Conservation (phyloP, 2,113 vertebrate genomes). For the Typhlomys cinereus region DNA sequence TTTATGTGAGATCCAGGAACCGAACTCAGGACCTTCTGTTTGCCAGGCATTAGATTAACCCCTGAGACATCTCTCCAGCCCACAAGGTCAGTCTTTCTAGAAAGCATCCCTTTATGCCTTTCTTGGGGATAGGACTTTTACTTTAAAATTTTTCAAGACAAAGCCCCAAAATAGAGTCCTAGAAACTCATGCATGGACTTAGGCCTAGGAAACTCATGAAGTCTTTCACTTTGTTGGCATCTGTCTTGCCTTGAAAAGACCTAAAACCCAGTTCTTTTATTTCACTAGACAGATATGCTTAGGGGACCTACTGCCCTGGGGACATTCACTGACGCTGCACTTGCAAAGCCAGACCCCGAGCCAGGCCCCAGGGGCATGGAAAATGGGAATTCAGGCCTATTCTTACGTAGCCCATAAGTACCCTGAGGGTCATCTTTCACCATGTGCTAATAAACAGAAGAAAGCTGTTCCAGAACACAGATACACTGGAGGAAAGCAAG, state of each 20-base stretch:
- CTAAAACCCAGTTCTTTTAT: background rate
- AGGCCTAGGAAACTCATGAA: background rate
- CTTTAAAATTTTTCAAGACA: conserved; percentile 17
- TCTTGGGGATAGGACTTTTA: background rate
- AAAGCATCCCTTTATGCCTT: background rate
- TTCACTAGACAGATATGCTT: background rate
- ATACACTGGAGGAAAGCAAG: background rate
- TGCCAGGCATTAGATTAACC: too few relatives aligned
- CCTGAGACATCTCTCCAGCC: too few relatives aligned
- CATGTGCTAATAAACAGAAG: background rate
- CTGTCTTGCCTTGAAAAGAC: background rate
- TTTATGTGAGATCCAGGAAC: too few relatives aligned
- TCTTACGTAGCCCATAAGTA: background rate
- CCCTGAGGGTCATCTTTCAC: background rate
- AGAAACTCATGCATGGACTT: background rate
- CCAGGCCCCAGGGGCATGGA: background rate
- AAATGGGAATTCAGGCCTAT: background rate
- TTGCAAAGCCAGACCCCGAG: background rate
- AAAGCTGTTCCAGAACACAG: conserved; percentile 51
- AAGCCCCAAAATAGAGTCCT: background rate
- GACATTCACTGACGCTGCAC: background rate
- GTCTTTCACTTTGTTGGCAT: background rate
- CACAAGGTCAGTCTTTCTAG: conserved; percentile 12
- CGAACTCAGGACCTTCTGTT: too few relatives aligned
- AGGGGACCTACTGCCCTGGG: background rate